These are phyloP conservation scores for Elymnias hypermnestra DNA, from an alignment of 1,140 invertebrate genomes.

Conservation along the genomic window DNA sequence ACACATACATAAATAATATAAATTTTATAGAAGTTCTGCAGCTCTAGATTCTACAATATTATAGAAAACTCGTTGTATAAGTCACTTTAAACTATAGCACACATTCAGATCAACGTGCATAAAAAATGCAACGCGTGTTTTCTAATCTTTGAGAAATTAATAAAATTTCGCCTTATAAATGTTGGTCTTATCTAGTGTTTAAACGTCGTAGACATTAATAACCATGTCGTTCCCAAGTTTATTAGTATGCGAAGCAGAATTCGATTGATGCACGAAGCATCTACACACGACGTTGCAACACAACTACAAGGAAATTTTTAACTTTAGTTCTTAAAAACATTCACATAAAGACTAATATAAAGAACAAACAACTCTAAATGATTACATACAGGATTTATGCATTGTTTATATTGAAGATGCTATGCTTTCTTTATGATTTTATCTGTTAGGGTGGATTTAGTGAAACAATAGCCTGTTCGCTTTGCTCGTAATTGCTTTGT, in stretches of 20 bases:
- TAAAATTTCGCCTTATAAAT: too few species aligned
- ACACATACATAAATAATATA: too few species aligned
- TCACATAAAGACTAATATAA: too few species aligned
- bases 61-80: too few species aligned
- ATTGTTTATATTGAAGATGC: conserved; percentile 21
- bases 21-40: too few species aligned
- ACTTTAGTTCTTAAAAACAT: not conserved
- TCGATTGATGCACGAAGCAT: conserved; percentile 22
- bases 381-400: conserved; percentile 5
- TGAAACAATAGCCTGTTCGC: not conserved
- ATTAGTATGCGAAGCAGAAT: conserved; percentile 26
- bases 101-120: too few species aligned
- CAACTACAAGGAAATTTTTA: not conserved
- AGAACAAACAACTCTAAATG: not conserved
- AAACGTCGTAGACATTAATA: conserved; percentile 18
- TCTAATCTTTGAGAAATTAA: too few species aligned
- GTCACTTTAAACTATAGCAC: not conserved
- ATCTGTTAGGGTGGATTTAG: not conserved
- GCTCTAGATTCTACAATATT: too few species aligned
- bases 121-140: too few species aligned
- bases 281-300: conserved; percentile 9
- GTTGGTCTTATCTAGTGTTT: too few species aligned
- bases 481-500: not conserved
- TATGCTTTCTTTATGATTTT: conserved; percentile 20
- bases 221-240: conserved; percentile 19